Evolutionary conservation across 1,140 invertebrate genomes (phyloP).

Genomic region (Argopecten irradians): DNA sequence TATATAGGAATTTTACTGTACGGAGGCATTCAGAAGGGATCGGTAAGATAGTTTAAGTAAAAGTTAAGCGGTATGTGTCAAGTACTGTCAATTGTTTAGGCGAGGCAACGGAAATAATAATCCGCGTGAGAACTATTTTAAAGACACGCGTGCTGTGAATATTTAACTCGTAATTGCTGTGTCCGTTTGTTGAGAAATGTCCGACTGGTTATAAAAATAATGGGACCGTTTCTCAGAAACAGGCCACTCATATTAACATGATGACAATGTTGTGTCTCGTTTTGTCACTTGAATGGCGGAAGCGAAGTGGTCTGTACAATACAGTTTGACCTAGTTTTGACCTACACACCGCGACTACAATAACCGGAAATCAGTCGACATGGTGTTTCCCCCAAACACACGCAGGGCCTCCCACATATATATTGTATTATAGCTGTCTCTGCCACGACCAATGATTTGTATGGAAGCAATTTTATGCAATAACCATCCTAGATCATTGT

Average conservation of each 20-base stretch:
- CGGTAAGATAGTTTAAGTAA: too few relatives aligned
- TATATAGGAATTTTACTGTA: too few relatives aligned
- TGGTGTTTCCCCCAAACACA: background rate
- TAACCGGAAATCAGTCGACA: background rate
- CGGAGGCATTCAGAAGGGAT: too few relatives aligned
- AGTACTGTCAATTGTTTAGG: too few relatives aligned
- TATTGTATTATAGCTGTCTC: background rate
- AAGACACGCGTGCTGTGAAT: background rate
- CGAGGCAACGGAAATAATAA: background rate
- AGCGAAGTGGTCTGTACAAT: background rate
- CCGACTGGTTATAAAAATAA: background rate
- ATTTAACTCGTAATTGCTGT: background rate
- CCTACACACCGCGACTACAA: background rate
- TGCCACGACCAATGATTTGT: background rate
- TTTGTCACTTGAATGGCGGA: background rate
- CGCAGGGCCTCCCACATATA: background rate
- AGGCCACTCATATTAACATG: background rate
- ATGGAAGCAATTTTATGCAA: background rate
- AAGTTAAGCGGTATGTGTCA: too few relatives aligned
- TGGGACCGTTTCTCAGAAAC: background rate
- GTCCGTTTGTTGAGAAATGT: background rate
- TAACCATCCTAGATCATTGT: too few relatives aligned
- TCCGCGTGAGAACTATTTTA: background rate
- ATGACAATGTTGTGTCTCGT: background rate
- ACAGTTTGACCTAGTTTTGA: background rate